Base-by-base conservation (phyloP, 1,140 invertebrate species). In the Phenacoccus solenopsis region DNA sequence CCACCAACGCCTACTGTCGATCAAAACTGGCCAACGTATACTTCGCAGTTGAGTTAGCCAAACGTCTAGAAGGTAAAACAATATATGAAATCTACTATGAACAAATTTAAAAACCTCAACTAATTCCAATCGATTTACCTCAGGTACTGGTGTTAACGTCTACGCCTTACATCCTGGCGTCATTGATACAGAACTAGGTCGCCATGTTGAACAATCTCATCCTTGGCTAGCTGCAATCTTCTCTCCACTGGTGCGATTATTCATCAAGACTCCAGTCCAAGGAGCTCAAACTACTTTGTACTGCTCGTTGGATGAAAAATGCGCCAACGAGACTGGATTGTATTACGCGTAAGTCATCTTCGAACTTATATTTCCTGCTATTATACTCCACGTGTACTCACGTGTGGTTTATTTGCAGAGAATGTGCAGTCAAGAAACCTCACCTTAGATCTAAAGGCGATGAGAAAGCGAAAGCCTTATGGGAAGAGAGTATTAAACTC, bases 261-360 rank as follows among this genome's bases (percentile, higher is more conserved):
- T 86, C 64, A 80, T 85, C 32, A 90, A 90, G 77, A 81, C 79
- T 10, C 81, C 84, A 0, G 80, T 82, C 72, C 82, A 87, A 73
- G 91, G 91, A 0, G 88, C 88, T 12, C 91, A 94, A 78, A 93
- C 91, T 0, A 86, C 86, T 1, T 80, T 95, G 32, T 85, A 90
- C 75, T 90, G 91, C 75, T 84, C 89, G 1, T 76, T 93, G 0
- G 87, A 90, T 77, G 87, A 89, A 71, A 80, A 84, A 71, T 81
- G 84, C 72, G 84, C 81, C 0, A 79, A 84, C 72, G 79, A 86
- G 76, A 85, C 83, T 74, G 88, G 89, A 70, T 75, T 86, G 16
- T 85, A 84, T 79, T 84, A 86, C 75, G 80, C 72, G 76, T 77
- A 28, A 69, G 21, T 69, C 28, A 20, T 32, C 30, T 13, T 32